Evolutionary conservation across 2,113 vertebrate species (phyloP), one percentile per base, ranked within the genome.

Genomic region (Taxidea taxus): DNA sequence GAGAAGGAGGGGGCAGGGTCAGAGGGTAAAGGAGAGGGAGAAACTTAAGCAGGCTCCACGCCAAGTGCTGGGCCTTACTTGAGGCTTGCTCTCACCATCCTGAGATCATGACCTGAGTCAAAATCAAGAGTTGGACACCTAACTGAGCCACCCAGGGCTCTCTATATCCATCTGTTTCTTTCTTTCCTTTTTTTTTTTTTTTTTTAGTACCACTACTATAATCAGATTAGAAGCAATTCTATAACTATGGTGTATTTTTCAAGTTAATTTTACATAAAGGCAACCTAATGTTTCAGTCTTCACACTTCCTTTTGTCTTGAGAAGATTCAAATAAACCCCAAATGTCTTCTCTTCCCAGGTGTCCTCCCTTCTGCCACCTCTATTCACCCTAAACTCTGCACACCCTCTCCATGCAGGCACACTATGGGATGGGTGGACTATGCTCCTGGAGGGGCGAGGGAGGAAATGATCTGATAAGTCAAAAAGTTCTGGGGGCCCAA

Each of bases 341-440:
- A 51, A 31, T 10, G 23, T 80, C 15, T 68, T 8, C 14, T 29
- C 12, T 72, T 49, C 39, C 44, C 37, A 58, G 6, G 47, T 54
- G 27, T 14, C 54, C 20, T 66, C 37, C 64, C 12, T 75, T 3
- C 9, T 7, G 27, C 21, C 37, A 39, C 12, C 77, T 86, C 27
- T 85, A 1, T 51, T 49, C 13, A 12, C 34, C 39, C 44, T 5
- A 37, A 66, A 10, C 29, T 6, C 44, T 31, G 54, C 3, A 7
- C 23, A 21, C 15, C n/a, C 13, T 78, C 7, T 7, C 2, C 1
- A 18, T 2, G 9, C 0, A 49, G 21, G 42, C 37, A 12, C 0
- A 27, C 25, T 2, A 29, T 15, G 29, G 37, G 34, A n/a, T 12
- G 37, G 39, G 44, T 4, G 9, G 25, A 39, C 1, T 1, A 14